A percentile compares a stretch with the other conserved stretches of the same genome.
phyloP scores from a whole-genome alignment of 2,888 invertebrate species.

The Heliconius hortense region DNA sequence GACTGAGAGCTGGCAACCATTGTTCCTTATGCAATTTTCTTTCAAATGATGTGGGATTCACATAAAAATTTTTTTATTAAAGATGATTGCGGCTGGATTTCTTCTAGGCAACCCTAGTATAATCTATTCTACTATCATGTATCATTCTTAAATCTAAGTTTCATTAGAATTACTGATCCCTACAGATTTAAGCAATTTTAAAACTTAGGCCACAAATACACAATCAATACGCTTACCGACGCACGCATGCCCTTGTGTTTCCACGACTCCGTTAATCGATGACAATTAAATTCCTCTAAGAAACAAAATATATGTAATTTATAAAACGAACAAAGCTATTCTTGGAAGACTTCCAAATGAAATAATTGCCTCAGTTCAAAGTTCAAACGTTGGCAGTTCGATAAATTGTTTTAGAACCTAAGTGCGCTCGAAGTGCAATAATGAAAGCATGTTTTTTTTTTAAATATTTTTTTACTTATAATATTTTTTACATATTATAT shows the following conservation, averaged over 20 bases:
- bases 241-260: background rate
- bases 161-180: too few species aligned
- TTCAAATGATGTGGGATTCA: too few species aligned
- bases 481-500: too few species aligned
- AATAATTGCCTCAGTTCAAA: background rate
- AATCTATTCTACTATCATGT: too few species aligned
- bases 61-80: too few species aligned
- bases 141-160: too few species aligned
- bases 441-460: background rate
- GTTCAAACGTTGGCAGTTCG: conserved; percentile 3
- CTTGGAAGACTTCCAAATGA: background rate
- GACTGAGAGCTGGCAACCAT: too few species aligned
- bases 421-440: conserved; percentile 8
- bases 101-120: too few species aligned
- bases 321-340: background rate
- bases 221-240: background rate
- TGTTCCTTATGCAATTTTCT: too few species aligned
- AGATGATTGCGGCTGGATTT: too few species aligned
- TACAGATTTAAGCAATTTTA: too few species aligned
- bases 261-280: background rate
- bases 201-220: too few species aligned
- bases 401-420: conserved; percentile 14
- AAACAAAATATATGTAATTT: background rate
- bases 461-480: background rate
- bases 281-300: background rate